phyloP scores from a whole-genome alignment of 2,113 vertebrate species.

The Amphilophus citrinellus region DNA sequence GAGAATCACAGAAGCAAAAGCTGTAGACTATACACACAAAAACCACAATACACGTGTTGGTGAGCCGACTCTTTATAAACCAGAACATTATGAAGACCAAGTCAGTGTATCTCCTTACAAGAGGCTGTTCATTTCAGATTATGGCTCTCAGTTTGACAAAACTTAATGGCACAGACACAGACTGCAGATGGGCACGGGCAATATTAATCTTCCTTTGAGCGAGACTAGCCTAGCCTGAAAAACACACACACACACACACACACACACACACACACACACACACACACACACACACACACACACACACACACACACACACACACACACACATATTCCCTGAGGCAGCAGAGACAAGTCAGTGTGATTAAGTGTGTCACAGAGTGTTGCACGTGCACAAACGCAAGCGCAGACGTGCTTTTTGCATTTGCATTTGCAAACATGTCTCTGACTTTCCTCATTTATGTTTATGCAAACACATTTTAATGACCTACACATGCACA shows the following conservation, averaged over 20 bases:
- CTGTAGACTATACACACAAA: not conserved
- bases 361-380: conserved; percentile 33
- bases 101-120: conserved; percentile 59
- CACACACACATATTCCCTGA: no score
- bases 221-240: not conserved
- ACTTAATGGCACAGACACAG: conserved; percentile 70
- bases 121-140: conserved; percentile 69
- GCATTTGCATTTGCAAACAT: conserved; percentile 19
- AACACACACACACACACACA: not conserved
- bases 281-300: conserved; percentile 5
- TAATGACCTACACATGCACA: not conserved
- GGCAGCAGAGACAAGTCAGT: conserved; percentile 30
- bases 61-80: not conserved
- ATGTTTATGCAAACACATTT: conserved; percentile 8
- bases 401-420: not conserved
- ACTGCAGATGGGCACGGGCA: conserved; percentile 27
- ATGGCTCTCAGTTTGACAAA: conserved; percentile 61
- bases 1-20: not conserved
- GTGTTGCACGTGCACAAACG: conserved; percentile 11
- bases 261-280: not conserved
- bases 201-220: conserved; percentile 62
- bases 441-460: conserved; percentile 1
- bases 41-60: not conserved
- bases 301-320: no score
- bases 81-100: conserved; percentile 59